Base-by-base conservation (phyloP, 2,113 vertebrate genomes). In the Calcarius ornatus region DNA sequence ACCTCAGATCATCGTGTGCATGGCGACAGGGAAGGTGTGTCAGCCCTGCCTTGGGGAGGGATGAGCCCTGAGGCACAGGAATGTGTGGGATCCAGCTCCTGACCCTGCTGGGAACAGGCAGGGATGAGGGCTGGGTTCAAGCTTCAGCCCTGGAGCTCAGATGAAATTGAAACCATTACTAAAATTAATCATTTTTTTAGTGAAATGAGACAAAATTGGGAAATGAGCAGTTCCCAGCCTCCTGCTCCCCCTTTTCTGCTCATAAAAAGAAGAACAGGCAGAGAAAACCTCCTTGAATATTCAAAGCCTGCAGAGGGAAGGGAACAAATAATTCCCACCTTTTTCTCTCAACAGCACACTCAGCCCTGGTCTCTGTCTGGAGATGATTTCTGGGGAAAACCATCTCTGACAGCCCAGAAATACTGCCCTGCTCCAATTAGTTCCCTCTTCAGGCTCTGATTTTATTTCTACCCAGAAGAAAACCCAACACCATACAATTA, bases 1-100 rank as follows among this genome's bases (percentile, higher is more conserved):
- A 27, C 2, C 35, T 37, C 24, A 27, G 24, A 28, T 18, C 20
- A 2, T 5, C 38, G 2, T 0, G 0, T 13, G 42, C 38, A 0
- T 2, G 24, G 33, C 59, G n/a, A 18, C 35, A 37, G 61, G 24
- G 65, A 7, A 7, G n/a, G 10, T 20, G 14, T 6, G 24, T 14
- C 48, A 48, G 21, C 47, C 48, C 25, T 50, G 14, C 48, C 48
- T 25, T 27, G 59, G 19, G 51, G n/a, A 71, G 42, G 69, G 38
- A 20, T 3, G 50, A 72, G 57, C 11, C 23, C 30, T 40, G 31
- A 2, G 9, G 18, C 5, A 8, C 0, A 1, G 76, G 45, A 42
- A 11, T 15, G 2, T 4, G n/a, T 3, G 16, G 22, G 38, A 21
- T 12, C 27, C 72, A 16, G 47, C 53, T 50, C 4, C 50, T 31